phyloP scores from a whole-genome alignment of 2,113 vertebrate genomes.

The Sander vitreus region DNA sequence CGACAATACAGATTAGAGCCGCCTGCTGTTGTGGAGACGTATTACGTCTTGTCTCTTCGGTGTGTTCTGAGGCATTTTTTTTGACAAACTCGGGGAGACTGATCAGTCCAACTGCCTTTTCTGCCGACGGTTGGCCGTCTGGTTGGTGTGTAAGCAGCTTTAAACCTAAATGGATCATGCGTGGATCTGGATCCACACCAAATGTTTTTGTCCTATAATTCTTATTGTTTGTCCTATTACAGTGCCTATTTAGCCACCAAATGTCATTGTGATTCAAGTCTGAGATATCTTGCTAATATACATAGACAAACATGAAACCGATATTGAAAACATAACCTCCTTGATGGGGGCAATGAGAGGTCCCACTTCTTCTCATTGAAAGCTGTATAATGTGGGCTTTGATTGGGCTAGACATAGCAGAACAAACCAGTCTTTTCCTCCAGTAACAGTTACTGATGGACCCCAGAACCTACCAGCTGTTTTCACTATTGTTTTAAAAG shows the following conservation, averaged over 20 bases:
- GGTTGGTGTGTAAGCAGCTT: too few relatives aligned
- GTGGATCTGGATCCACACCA: not conserved
- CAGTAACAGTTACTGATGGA: not conserved
- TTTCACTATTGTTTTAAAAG: not conserved
- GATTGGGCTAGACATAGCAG: not conserved
- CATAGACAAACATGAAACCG: not conserved
- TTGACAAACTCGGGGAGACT: too few relatives aligned
- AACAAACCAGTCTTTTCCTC: not conserved
- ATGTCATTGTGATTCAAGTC: not conserved
- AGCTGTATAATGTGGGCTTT: not conserved
- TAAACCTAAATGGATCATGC: not conserved
- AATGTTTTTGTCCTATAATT: not conserved
- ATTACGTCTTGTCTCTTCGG: too few relatives aligned
- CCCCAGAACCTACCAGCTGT: slow-evolving; percentile 6
- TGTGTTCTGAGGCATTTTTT: too few relatives aligned
- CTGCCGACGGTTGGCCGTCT: too few relatives aligned
- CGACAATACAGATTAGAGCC: too few relatives aligned
- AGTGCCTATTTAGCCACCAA: not conserved
- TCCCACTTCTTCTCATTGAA: not conserved
- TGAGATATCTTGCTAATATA: not conserved
- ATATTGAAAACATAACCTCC: not conserved
- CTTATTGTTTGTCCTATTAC: not conserved
- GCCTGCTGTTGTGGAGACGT: too few relatives aligned
- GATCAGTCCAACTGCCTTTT: too few relatives aligned
- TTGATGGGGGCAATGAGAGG: not conserved